Conservation (phyloP, 2,797 vertebrate genomes). For the Malurus splendens region DNA sequence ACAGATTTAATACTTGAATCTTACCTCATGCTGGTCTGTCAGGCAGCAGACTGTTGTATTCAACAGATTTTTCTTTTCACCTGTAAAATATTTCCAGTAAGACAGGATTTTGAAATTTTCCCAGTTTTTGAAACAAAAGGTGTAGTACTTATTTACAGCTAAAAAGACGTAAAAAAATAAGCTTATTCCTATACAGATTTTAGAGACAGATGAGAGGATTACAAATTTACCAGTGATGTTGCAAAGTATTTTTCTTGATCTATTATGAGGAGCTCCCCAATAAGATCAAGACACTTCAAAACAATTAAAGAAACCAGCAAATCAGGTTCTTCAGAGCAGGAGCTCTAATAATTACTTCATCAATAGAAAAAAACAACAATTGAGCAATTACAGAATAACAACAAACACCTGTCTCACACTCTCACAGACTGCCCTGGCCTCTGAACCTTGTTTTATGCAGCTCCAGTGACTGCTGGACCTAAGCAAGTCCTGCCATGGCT, state of each 20-base stretch:
- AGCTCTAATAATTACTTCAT: not conserved
- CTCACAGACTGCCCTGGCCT: not conserved
- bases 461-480: not conserved
- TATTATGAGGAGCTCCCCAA: not conserved
- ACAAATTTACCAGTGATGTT: not conserved
- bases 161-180: accelerated
- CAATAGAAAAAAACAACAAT: not conserved
- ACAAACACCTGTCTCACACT: not conserved
- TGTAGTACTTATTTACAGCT: not conserved
- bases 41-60: not conserved
- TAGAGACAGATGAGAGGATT: not conserved
- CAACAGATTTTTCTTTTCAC: not conserved
- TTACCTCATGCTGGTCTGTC: not conserved
- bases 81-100: not conserved
- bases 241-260: not conserved
- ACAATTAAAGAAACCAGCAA: not conserved
- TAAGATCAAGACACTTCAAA: not conserved
- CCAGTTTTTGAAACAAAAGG: not conserved
- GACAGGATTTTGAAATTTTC: not conserved
- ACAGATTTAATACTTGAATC: not conserved
- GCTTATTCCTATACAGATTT: not conserved
- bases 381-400: not conserved
- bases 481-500: not conserved
- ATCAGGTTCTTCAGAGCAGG: not conserved
- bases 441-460: accelerated